Percentiles rank a stretch among this genome's conserved stretches.
phyloP scores from a whole-genome alignment of 2,113 vertebrate genomes.

The Clarias macrocephalus region DNA sequence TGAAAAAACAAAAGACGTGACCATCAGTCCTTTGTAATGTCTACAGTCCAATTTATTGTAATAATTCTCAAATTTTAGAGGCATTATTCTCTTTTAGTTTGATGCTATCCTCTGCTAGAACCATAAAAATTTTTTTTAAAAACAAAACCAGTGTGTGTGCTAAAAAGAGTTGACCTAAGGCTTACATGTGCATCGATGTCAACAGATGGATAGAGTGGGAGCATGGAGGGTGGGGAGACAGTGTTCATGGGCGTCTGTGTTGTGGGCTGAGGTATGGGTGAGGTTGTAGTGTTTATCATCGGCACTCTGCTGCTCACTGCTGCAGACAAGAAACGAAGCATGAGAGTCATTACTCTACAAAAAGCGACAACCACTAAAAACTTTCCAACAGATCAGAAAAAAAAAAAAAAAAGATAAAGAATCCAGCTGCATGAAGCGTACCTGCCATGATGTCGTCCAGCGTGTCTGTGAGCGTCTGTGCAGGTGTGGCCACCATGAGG shows the following conservation, averaged over 20 bases:
- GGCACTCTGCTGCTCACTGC: constrained; percentile 95
- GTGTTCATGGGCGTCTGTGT: constrained; percentile 80
- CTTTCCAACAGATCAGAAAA: not conserved
- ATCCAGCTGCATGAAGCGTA: constrained; percentile 62
- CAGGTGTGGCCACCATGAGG: constrained; percentile 90
- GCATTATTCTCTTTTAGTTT: not conserved
- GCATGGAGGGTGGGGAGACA: constrained; percentile 81
- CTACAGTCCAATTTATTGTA: not conserved
- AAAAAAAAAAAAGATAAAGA: not conserved
- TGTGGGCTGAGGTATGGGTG: constrained; percentile 81
- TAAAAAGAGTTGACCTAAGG: not conserved
- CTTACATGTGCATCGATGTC: constrained; percentile 98
- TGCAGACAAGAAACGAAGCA: constrained; percentile 64
- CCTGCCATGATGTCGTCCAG: constrained; percentile 99
- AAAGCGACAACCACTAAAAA: not conserved
- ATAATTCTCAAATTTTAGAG: not conserved
- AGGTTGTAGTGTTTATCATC: constrained; percentile 81
- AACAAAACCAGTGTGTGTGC: not conserved
- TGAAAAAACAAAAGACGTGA: constrained; percentile 56
- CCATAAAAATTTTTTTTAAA: not conserved
- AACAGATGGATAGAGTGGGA: constrained; percentile 91
- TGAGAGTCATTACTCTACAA: not conserved
- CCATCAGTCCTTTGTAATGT: not conserved
- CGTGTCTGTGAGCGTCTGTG: constrained; percentile 97
- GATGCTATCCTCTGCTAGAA: not conserved